Conservation (phyloP, 2,888 invertebrate genomes). For the Linnaemya tessellans region DNA sequence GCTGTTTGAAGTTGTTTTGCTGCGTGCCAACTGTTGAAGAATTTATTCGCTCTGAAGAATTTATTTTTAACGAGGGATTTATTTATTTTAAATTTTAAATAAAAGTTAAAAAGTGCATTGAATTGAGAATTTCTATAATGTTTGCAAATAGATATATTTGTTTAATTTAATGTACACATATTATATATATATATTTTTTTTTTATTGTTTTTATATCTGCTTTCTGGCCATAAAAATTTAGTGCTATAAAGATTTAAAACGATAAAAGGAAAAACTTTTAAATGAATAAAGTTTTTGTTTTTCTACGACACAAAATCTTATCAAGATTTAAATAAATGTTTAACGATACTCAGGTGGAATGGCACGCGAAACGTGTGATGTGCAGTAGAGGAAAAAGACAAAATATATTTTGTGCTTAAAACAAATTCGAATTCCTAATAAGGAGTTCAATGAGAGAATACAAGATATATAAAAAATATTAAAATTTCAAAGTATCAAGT, state of each 20-base stretch:
- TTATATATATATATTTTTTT: background rate
- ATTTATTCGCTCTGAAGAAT: too few species aligned
- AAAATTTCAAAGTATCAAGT: too few species aligned
- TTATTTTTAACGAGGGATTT: too few species aligned
- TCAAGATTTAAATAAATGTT: background rate
- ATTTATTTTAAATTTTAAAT: background rate
- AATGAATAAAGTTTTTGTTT: background rate
- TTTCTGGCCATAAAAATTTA: background rate
- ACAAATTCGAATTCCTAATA: too few species aligned
- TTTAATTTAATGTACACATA: background rate
- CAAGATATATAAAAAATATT: too few species aligned
- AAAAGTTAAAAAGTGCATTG: background rate
- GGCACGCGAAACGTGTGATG: background rate
- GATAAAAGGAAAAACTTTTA: background rate
- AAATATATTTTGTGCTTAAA: too few species aligned
- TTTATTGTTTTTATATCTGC: background rate
- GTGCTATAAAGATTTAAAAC: background rate
- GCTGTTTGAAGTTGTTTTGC: background rate
- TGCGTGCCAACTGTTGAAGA: too few species aligned
- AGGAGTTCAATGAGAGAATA: too few species aligned
- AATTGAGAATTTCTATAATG: background rate
- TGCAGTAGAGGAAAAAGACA: background rate
- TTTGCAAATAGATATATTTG: background rate
- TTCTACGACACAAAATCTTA: too few species aligned
- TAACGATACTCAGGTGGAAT: background rate